Evolutionary conservation across 2,888 invertebrate genomes (phyloP), one percentile per base, ranked within the genome.

Genomic region (Urechis unicinctus): DNA sequence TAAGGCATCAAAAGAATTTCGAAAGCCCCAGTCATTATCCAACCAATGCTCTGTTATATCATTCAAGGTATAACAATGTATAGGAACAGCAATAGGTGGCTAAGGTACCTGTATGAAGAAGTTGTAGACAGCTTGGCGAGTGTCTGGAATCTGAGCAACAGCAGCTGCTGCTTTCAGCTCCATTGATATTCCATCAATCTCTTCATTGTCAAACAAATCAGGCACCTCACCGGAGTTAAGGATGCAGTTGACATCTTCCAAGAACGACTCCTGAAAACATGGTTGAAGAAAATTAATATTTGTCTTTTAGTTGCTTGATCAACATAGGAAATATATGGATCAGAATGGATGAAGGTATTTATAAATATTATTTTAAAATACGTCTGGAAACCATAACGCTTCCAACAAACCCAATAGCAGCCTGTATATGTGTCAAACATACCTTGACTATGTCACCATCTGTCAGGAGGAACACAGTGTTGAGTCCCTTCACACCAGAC

Each of bases 201-300:
- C 78, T 55, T 78, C 78, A 44, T 68, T 69, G 62, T 78, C 77
- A 67, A 77, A 78, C 43, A 78, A 65, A 58, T 77, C 77, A 1
- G 77, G 75, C 3, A 78, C 75, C 52, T 77, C 76, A 4, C 78
- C 78, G 24, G 75, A 75, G 61, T 75, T 78, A 46, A 78, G 66
- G 54, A 78, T 72, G 58, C 72, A 73, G 68, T 77, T 77, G 28
- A 78, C 70, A 58, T 78, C 78, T 55, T 78, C 78, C 3, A 78
- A 62, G 58, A 78, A 77, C 9, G 71, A 68, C 63, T 78, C 78
- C 73, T 77, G 54, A 17, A 48, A 56, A 36, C 13, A 43, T 17
- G n/a, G 17, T 30, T 25, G 9, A 48, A 48, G 9, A 48, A 22
- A 26, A 26, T 25, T 26, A 45, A 6, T 45, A 17, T 45, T 17